Base-by-base conservation (phyloP, 2,888 invertebrate species). In the Synergus umbraculus region DNA sequence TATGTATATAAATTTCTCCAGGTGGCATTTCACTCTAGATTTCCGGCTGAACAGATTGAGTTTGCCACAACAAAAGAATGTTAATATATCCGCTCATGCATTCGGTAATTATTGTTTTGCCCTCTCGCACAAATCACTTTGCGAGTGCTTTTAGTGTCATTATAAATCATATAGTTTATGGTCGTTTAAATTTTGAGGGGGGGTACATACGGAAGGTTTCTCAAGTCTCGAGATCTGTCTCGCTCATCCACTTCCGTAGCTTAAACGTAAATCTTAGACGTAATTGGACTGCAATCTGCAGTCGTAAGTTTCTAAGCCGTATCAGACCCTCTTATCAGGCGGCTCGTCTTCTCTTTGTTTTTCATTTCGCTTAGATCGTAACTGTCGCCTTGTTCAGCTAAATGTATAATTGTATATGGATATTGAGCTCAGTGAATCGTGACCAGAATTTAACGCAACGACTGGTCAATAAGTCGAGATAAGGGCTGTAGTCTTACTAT, bases 391-490 rank as follows among this genome's bases (percentile, higher is more conserved):
- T 69, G 69, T 54, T 7, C n/a, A 41, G 41, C 5, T 37, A 5
- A 37, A 37, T 37, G 5, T 37, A 37, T 37, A 37, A 4, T 5
- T 37, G n/a, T 67, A 44, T 67, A 44, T 43, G 18, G 44, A 44
- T 43, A 67, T 73, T 76, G 77, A 43, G 41, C 29, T 77, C 69
- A 69, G 15, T 69, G 69, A 69, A 69, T 46, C 69, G 69, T 69
- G 69, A 69, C 43, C n/a, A 66, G 65, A 83, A 80, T 79, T 82
- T 76, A 79, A 80, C 76, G 64, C 79, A 80, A 44, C 66, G 65
- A 46, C 22, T 41, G 44, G 44, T 22, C 77, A 78, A 81, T 81
- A 81, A 82, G 76, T 80, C 67, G 65, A 64, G 80, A 82, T 82
- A 79, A 79, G 78, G 54, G 54, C 76, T 81, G 54, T 49, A 76